Base-by-base conservation (phyloP, 2,113 vertebrate species). In the Vimba vimba region DNA sequence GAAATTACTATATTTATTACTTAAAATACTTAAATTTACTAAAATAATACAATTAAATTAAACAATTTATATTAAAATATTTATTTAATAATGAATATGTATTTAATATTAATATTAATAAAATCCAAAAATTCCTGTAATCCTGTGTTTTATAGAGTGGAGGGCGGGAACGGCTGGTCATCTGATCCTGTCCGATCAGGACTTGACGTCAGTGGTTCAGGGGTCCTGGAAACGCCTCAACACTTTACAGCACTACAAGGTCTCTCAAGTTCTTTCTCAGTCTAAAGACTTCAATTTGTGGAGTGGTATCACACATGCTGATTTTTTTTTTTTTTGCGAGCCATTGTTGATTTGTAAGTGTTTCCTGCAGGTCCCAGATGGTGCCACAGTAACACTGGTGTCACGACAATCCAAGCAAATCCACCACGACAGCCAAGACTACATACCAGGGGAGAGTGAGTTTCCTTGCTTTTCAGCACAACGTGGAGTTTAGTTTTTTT, bases 181-280 rank as follows among this genome's bases (percentile, higher is more conserved):
- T 79, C 95, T 99, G 43, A 98, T 98, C 89, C 94, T 99, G n/a
- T 99, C 98, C 0, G 98, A 99, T 15, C 98, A 99, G 90, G 98
- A 99, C 62, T 95, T 99, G 91, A 99, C 98, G 0, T 99, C 98
- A 2, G 96, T 98, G 4, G 94, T 97, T 19, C 97, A 99, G 89
- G 97, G 97, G 57, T 95, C 94, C 19, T 99, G 98, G 98, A 97
- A 98, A 80, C 96, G 98, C 19, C 94, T 99, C 57, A 99, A 99
- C 78, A 99, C 98, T 0, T 91, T 99, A 87, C 98, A 98, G 73
- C 98, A 99, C 90, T 99, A 99, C 88, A 98, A 99, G 98, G 97
- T 98, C 27, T 50, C 6, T 62, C 21, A 23, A 59, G 12, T 12
- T 52, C 19, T n/a, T n/a, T 11, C 30, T 76, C 15, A 30, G 9